These are phyloP conservation scores for Zaprionus davidi DNA, from an alignment of 1,140 invertebrate genomes.

Conservation along the genomic window DNA sequence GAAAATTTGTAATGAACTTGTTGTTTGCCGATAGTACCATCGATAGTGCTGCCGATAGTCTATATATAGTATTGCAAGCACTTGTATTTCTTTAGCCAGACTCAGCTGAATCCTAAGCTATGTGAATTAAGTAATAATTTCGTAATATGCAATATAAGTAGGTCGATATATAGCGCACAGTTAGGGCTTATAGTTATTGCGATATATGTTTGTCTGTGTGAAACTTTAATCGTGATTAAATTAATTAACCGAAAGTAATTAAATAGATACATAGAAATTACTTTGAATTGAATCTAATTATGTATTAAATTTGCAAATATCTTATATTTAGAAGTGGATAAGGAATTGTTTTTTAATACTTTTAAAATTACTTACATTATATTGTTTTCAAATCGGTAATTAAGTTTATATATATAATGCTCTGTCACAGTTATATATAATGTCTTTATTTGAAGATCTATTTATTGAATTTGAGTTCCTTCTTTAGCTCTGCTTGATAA, in stretches of 20 bases:
- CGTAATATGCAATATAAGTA: neutral
- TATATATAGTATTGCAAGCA: slow-evolving; percentile 34
- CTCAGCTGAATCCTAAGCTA: slow-evolving; percentile 11
- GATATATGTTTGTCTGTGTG: neutral
- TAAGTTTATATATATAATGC: neutral
- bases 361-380: neutral
- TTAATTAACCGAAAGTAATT: neutral
- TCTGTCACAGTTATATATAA: neutral
- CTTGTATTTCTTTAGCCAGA: slow-evolving; percentile 17
- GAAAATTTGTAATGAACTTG: neutral
- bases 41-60: slow-evolving; percentile 19
- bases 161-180: slow-evolving; percentile 2
- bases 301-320: neutral
- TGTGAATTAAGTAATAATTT: neutral
- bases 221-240: neutral
- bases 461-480: neutral
- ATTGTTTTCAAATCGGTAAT: neutral
- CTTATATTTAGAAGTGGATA: neutral
- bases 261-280: neutral
- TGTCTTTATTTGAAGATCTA: neutral
- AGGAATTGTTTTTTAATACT: neutral
- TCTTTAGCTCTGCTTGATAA: neutral
- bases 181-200: slow-evolving; percentile 18
- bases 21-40: neutral
- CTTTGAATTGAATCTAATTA: neutral